These are phyloP conservation scores for Geophilus truncorum DNA, from an alignment of 2,888 invertebrate species.

Conservation along the genomic window DNA sequence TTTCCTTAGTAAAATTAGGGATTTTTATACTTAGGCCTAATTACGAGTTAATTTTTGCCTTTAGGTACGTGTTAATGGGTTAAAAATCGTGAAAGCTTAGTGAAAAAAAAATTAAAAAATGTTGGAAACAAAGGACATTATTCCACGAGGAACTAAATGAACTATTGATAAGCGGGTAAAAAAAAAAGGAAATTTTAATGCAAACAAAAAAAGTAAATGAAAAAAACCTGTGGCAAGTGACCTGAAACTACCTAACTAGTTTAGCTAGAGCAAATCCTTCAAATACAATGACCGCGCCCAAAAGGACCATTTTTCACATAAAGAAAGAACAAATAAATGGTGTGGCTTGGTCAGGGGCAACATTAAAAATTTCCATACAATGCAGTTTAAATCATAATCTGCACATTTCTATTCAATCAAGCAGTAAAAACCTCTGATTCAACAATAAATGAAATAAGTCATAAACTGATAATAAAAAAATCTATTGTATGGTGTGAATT, in stretches of 20 bases:
- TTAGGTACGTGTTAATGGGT: background rate
- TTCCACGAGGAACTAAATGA: background rate
- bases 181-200: too few species aligned
- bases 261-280: background rate
- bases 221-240: background rate
- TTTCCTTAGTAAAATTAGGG: background rate
- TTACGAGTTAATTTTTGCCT: background rate
- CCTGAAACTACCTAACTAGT: background rate
- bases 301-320: background rate
- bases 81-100: background rate
- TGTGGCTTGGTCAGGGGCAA: too few species aligned
- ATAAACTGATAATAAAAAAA: too few species aligned
- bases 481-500: too few species aligned
- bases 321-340: too few species aligned
- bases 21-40: background rate
- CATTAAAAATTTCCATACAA: too few species aligned
- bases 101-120: background rate
- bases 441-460: too few species aligned
- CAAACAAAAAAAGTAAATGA: background rate
- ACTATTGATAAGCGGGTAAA: too few species aligned
- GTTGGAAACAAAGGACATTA: background rate
- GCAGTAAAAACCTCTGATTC: too few species aligned
- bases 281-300: background rate
- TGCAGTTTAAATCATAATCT: too few species aligned
- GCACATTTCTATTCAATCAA: too few species aligned